A percentile compares a stretch with the other conserved stretches of the same genome.
These are phyloP conservation scores for Podiceps cristatus DNA, from an alignment of 2,113 vertebrate species.

Conservation along the genomic window DNA sequence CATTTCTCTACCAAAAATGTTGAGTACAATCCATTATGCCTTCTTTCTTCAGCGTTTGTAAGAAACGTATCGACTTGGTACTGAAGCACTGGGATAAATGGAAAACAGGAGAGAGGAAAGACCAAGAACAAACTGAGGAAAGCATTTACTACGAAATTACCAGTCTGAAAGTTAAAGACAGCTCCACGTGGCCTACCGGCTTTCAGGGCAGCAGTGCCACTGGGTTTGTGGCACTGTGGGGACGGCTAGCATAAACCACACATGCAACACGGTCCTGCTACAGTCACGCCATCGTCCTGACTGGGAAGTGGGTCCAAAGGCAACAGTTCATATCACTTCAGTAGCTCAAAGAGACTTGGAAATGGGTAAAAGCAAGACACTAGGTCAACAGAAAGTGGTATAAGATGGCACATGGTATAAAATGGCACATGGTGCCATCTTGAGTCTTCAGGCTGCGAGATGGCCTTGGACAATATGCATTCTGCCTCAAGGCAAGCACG, in stretches of 20 bases:
- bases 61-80: neutral
- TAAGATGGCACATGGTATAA: fast-evolving
- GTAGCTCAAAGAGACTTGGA: neutral
- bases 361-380: neutral
- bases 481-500: neutral
- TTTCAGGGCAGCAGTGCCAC: neutral
- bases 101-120: neutral
- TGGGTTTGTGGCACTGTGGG: neutral
- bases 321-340: fast-evolving
- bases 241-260: neutral
- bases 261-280: fast-evolving
- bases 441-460: fast-evolving
- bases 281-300: neutral
- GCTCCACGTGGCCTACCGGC: neutral
- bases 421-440: neutral
- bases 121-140: neutral
- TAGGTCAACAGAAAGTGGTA: fast-evolving
- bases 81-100: neutral
- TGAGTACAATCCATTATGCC: fast-evolving
- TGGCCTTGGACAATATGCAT: neutral
- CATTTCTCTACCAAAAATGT: neutral
- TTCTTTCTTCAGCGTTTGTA: neutral
- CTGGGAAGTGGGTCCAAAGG: neutral
- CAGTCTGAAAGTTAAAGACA: neutral
- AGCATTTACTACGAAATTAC: neutral